phyloP scores from a whole-genome alignment of 92 coral and sea anemone genomes.

The Nematostella vectensis region DNA sequence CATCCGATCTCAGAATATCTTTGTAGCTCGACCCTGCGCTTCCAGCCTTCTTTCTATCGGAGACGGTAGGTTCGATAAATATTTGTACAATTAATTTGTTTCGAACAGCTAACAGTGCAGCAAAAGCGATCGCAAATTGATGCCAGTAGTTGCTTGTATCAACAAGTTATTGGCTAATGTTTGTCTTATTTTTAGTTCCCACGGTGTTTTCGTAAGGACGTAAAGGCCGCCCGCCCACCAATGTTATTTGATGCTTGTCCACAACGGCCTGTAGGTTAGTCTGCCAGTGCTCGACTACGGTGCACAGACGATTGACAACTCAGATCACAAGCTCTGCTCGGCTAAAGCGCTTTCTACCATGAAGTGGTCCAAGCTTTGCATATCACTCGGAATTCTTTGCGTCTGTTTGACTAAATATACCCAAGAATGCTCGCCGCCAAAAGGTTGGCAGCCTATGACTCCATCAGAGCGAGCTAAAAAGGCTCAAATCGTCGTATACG shows the following conservation, averaged over 20 bases:
- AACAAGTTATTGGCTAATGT: conserved; percentile 84
- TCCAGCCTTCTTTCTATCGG: conserved; percentile 14
- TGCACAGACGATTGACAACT: not conserved
- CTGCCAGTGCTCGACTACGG: not conserved
- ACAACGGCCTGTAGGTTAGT: conserved; percentile 4
- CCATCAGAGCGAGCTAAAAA: conserved; percentile 52
- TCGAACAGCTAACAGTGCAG: conserved; percentile 43
- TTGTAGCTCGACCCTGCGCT: not conserved
- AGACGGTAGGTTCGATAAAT: conserved; percentile 36
- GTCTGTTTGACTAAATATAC: conserved; percentile 25
- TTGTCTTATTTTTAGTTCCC: conserved; percentile 62
- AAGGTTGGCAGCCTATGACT: conserved; percentile 40
- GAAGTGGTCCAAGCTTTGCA: conserved; percentile 25
- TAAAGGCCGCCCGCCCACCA: conserved; percentile 62
- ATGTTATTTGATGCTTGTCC: conserved; percentile 50
- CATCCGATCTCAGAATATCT: conserved; percentile 10
- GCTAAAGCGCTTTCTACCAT: conserved; percentile 2
- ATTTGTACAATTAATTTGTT: conserved; percentile 74
- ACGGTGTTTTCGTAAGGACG: conserved; percentile 51
- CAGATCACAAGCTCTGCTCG: not conserved
- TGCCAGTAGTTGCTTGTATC: conserved; percentile 51
- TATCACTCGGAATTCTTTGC: conserved; percentile 36
- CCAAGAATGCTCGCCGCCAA: conserved; percentile 77
- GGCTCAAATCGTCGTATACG: conserved; percentile 69
- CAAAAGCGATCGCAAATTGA: conserved; percentile 61